Base-by-base conservation (phyloP, 2,113 vertebrate species). In the Myotis davidii region DNA sequence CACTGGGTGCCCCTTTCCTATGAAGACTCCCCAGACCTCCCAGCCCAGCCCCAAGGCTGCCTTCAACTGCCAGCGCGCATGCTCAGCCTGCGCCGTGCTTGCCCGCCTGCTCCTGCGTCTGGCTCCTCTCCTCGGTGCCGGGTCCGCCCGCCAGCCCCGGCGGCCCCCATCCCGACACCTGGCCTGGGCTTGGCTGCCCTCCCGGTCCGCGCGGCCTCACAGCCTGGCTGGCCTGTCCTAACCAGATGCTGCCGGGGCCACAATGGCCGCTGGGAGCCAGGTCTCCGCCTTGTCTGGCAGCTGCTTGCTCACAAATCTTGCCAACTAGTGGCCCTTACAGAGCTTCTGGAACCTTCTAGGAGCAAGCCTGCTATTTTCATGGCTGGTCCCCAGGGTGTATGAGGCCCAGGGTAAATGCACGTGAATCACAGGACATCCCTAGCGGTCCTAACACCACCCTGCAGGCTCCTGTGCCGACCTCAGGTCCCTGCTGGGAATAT, bases 401-500 rank as follows among this genome's bases (percentile, higher is more conserved):
- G 64, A 67, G 64, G 32, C 64, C 29, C 64, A 67, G 64, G 64
- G 11, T 17, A n/a, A n/a, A 16, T 16, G 29, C 64, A n/a, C 64
- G 2, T n/a, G 64, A n/a, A 16, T 67, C 64, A 67, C 14, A 67
- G 32, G 13, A n/a, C n/a, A n/a, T n/a, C n/a, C n/a, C n/a, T n/a
- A 67, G 64, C 7, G 1, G 14, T 17, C 32, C 29, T 67, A 16
- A 67, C 5, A 16, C 64, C 29, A 17, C 64, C 32, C 13, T 67
- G 7, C 64, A n/a, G 64, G 32, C 29, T n/a, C 14, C 64, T n/a
- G 64, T 17, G 64, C 16, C 64, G 0, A 32, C 64, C 32, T 7
- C 29, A 1, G 32, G 32, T n/a, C 64, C 64, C 64, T 6, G 6
- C 29, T 0, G 13, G 32, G 16, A n/a, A n/a, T 3, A 1, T n/a